Evolutionary conservation across 2,797 vertebrate genomes (phyloP).

Genomic region (Enteromius unitaeniatus): DNA sequence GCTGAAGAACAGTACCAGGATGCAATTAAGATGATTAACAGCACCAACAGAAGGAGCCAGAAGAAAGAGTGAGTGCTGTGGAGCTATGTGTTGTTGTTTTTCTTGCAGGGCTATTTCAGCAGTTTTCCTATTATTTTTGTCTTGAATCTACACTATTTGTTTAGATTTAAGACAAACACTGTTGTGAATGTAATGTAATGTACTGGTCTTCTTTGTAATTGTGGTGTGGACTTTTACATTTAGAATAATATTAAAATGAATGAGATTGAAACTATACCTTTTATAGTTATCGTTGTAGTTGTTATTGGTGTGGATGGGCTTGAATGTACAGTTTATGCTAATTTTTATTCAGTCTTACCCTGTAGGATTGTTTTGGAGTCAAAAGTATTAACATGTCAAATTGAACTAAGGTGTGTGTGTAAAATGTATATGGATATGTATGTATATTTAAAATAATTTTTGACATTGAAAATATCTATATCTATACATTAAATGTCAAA

Average conservation of each 20-base stretch:
- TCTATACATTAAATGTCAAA: neutral
- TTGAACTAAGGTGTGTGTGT: too few relatives aligned
- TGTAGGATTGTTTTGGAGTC: neutral
- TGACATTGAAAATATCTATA: too few relatives aligned
- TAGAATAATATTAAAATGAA: neutral
- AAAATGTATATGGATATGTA: too few relatives aligned
- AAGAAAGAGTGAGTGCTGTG: conserved; percentile 86
- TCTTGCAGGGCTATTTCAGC: neutral
- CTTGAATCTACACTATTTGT: neutral
- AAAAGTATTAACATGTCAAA: neutral
- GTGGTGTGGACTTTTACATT: neutral
- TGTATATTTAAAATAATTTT: too few relatives aligned
- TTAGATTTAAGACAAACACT: neutral
- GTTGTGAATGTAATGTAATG: neutral
- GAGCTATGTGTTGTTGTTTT: neutral
- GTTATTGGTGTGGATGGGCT: neutral
- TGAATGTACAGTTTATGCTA: neutral
- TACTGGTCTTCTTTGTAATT: neutral
- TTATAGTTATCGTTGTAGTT: neutral
- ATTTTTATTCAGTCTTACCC: neutral
- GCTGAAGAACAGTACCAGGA: conserved; percentile 90
- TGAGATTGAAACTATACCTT: neutral
- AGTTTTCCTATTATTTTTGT: neutral
- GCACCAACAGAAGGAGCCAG: conserved; percentile 88
- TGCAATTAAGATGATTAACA: conserved; percentile 88